Percentiles rank a stretch among this genome's conserved stretches.
Evolutionary conservation across 2,797 vertebrate genomes (phyloP).

Genomic region (Thaleichthys pacificus): DNA sequence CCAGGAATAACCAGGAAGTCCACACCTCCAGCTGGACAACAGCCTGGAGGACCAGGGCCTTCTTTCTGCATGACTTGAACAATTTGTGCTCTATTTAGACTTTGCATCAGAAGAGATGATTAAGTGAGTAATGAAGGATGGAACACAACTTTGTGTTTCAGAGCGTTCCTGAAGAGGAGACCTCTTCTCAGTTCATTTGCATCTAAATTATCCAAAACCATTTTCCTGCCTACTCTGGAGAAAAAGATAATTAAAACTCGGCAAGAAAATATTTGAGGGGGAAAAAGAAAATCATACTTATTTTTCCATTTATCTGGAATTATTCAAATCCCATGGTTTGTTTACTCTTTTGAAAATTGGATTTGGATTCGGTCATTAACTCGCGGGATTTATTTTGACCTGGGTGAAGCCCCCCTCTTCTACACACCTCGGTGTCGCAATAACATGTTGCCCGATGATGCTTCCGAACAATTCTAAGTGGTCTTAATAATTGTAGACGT

Average conservation of each 20-base stretch:
- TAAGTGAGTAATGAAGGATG: too few species aligned
- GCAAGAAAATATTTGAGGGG: slow-evolving; percentile 21
- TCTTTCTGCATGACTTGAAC: slow-evolving; percentile 58
- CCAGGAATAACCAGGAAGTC: slow-evolving; percentile 65
- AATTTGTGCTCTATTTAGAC: slow-evolving; percentile 41
- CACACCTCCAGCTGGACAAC: background rate
- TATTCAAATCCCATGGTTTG: slow-evolving; percentile 19
- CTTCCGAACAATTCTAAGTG: slow-evolving; percentile 69
- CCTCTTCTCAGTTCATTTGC: slow-evolving; percentile 26
- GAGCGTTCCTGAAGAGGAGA: background rate
- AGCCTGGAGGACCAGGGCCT: slow-evolving; percentile 21
- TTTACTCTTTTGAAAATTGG: slow-evolving; percentile 33
- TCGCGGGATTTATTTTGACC: slow-evolving; percentile 27
- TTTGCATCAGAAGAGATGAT: too few species aligned
- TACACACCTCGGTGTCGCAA: slow-evolving; percentile 59
- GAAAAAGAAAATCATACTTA: slow-evolving; percentile 30
- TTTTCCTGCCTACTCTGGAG: slow-evolving; percentile 21
- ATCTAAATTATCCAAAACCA: slow-evolving; percentile 16
- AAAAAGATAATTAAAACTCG: slow-evolving; percentile 25
- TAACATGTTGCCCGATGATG: slow-evolving; percentile 63
- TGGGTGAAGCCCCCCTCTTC: slow-evolving; percentile 41
- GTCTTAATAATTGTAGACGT: slow-evolving; percentile 51
- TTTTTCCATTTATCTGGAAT: slow-evolving; percentile 16
- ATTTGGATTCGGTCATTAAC: slow-evolving; percentile 38
- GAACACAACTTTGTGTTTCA: background rate